phyloP scores from a whole-genome alignment of 1,140 invertebrate genomes.

The Luehdorfia chinensis region DNA sequence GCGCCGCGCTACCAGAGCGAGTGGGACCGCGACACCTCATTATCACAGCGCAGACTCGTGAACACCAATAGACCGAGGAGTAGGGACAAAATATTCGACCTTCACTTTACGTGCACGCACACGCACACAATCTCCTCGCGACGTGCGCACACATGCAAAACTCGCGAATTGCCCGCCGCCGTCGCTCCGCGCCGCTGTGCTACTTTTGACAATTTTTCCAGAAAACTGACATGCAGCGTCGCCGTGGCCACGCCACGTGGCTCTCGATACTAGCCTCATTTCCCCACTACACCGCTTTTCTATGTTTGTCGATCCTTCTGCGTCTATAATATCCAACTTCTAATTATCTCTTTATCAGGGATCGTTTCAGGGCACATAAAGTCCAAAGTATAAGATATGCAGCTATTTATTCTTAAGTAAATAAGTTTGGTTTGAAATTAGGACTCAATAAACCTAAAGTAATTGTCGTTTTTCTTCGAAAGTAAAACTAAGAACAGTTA shows the following conservation, averaged over 20 bases:
- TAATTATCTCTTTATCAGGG: no score
- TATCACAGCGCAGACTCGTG: conserved; percentile 68
- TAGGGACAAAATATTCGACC: conserved; percentile 76
- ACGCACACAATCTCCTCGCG: conserved; percentile 45
- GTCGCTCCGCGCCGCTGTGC: conserved; percentile 53
- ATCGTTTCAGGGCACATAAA: no score
- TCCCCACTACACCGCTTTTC: no score
- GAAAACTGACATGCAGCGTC: conserved; percentile 70
- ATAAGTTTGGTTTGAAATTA: no score
- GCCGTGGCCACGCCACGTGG: conserved; percentile 60
- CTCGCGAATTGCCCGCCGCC: conserved; percentile 65
- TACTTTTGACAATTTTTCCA: conserved; percentile 75
- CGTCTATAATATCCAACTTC: no score
- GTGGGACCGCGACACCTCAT: conserved; percentile 58
- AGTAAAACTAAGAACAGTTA: no score
- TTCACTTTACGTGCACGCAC: conserved; percentile 71
- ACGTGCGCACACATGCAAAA: conserved; percentile 41
- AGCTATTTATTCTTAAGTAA: no score
- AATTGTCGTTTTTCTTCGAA: no score
- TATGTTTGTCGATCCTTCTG: no score
- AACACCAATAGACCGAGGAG: conserved; percentile 75
- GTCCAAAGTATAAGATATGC: no score
- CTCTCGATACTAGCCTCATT: no score
- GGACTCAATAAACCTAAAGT: no score
- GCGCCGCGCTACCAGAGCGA: conserved; percentile 33